Base-by-base conservation (phyloP, 2,888 invertebrate species). In the Thyatira batis region DNA sequence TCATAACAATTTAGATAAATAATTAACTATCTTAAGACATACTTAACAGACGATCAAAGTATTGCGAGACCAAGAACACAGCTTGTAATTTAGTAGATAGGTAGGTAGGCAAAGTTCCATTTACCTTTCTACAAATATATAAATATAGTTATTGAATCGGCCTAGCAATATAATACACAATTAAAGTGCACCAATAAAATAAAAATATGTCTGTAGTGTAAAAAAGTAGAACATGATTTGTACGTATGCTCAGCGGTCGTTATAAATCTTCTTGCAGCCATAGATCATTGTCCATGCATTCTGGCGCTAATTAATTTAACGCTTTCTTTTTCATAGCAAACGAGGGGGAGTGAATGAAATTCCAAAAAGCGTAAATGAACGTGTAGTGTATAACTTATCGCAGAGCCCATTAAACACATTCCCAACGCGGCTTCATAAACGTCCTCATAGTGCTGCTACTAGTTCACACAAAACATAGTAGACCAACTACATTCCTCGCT, bases 281-380 rank as follows among this genome's bases (percentile, higher is more conserved):
- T 89, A 81, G 71, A 87, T 88, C 85, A 86, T 84, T 76, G 77
- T 66, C 69, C 67, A 73, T 73, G 75, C 78, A 81, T 83, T 82
- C 82, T 82, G 78, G 71, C 72, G 80, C 80, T 89, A 89, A 89
- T 89, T 88, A 88, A 87, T 86, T 84, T 84, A 77, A 80, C 81
- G 77, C 82, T 82, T 84, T 81, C 82, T 86, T 87, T 85, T 80
- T 79, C 73, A 78, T 80, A 77, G 73, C 74, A 77, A 80, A 78
- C 73, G 69, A 80, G 80, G 78, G 82, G 80, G 82, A 81, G 76
- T 82, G 84, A 85, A 87, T 87, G 87, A 84, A 82, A 89, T 87
- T 84, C 85, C 84, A 82, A 87, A 87, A 86, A 84, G 85, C 75
- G 80, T 83, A 84, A 86, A 83, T 80, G 76, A 80, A 85, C 78